Base-by-base conservation (phyloP, 2,888 invertebrate genomes). In the Aproaerema taeniolella region DNA sequence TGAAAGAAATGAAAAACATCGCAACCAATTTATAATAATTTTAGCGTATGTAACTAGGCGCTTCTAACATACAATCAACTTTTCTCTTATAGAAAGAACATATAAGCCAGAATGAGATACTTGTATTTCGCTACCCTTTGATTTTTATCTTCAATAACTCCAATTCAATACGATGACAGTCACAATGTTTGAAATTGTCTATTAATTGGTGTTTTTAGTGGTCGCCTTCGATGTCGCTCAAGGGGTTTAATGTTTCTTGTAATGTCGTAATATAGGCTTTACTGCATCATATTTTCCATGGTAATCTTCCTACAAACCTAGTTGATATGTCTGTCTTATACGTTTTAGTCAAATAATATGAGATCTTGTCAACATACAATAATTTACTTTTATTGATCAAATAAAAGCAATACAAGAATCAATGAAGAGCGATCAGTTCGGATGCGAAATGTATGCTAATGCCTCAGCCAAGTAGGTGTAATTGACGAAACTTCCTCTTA, bases 391-490 rank as follows among this genome's bases (percentile, higher is more conserved):
- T 79, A 81, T 79, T 67, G 55, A 51, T 52, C 50, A 47, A 71
- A 75, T 77, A 78, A 79, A 81, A 75, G 62, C 69, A 55, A 74
- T 80, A 67, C 64, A 59, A 71, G 65, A 57, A 63, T 51, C 63
- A 58, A 68, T 80, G 75, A 75, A 72, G 59, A 61, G 58, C 55
- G 67, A 63, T 67, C 66, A 61, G 60, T 67, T 67, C 64, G 67
- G 60, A 74, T 71, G 70, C 64, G 67, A 79, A 79, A 77, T 78
- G 67, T 81, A 81, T 81, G 75, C 69, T 81, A 78, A 83, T 79
- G 65, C 53, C 41, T 53, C 55, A 58, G 45, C 53, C 57, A 58
- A 63, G 52, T 56, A 58, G 58, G 49, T 68, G 68, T 79, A 80
- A 78, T 76, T 77, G 75, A 56, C 66, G 58, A 66, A 76, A 80